Percentiles rank a stretch among this genome's conserved stretches.
Evolutionary conservation across 2,113 vertebrate genomes (phyloP).

Genomic region (Collichthys lucidus): DNA sequence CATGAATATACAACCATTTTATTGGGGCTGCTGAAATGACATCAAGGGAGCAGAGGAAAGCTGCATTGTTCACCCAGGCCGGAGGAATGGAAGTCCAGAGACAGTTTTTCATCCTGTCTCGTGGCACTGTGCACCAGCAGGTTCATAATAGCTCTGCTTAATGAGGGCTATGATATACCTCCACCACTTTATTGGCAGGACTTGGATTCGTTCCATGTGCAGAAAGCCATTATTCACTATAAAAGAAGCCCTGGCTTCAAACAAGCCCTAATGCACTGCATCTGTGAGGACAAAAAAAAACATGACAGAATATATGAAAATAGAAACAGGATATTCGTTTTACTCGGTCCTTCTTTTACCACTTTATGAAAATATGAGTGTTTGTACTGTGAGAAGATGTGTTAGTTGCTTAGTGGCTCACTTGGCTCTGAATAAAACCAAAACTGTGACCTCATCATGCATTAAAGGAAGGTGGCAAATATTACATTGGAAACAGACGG

Average conservation of each 20-base stretch:
- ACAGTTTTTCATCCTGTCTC: constrained; percentile 70
- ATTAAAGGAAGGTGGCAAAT: constrained; percentile 5
- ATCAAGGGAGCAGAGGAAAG: constrained; percentile 46
- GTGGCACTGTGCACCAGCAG: constrained; percentile 71
- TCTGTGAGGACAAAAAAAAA: constrained; percentile 39
- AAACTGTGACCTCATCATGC: constrained; percentile 3
- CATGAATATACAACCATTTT: constrained; percentile 61
- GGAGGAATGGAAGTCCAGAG: constrained; percentile 60
- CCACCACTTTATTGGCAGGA: constrained; percentile 73
- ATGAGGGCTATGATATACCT: constrained; percentile 81
- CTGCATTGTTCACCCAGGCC: constrained; percentile 59
- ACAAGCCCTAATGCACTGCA: constrained; percentile 47
- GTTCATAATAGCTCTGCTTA: constrained; percentile 77
- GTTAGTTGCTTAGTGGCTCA: constrained; percentile 1
- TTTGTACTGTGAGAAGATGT: constrained; percentile 17
- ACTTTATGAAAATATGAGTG: neutral
- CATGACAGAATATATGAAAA: constrained; percentile 27
- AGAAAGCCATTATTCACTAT: constrained; percentile 71
- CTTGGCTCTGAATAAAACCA: neutral
- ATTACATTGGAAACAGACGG: neutral
- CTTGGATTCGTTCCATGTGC: constrained; percentile 57
- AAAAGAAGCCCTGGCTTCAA: constrained; percentile 61
- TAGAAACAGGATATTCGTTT: constrained; percentile 36
- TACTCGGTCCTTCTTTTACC: neutral
- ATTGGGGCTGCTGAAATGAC: constrained; percentile 52